Base-by-base conservation (phyloP, 2,797 vertebrate species). In the Gymnothorax reevesii region DNA sequence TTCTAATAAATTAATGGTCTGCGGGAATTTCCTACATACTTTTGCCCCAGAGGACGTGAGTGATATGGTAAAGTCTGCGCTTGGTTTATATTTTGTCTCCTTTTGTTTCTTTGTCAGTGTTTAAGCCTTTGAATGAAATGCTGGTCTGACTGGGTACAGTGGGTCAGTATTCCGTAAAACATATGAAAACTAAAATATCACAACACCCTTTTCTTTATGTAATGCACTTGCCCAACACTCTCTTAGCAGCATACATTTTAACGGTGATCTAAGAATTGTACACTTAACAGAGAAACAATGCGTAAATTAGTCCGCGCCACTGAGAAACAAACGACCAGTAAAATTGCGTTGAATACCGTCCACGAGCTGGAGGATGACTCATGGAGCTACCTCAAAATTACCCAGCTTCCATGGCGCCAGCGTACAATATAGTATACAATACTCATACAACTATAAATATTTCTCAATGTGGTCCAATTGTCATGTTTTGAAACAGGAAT, bases 291-390 rank as follows among this genome's bases (percentile, higher is more conserved):
- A 86, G 77, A 52, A 49, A 62, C 83, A 42, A 84, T 77, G 83
- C 71, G 88, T 88, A 71, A 87, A 85, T 87, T 79, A 85, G 49
- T 86, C 49, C 71, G 12, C 85, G 69, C 69, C 80, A 66, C 82
- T 66, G 62, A 57, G 82, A 55, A 83, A 83, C 57, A 83, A 71
- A 86, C 22, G 83, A 88, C 54, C 82, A 80, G 57, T 49, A 8
- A 33, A 27, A 64, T 82, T 57, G n/a, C 86, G 84, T 33, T 84
- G 84, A 55, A 42, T 85, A 90, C 88, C 64, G 71, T 27, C 73
- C 82, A 59, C 15, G 80, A 82, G 57, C 82, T n/a, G 13, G 55
- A 80, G 20, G 52, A 80, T 80, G 77, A 80, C 52, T 80, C 54
- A 85, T 17, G 85, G 57, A 88, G 59, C 54, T 80, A 54, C 22